Evolutionary conservation across 2,888 invertebrate species (phyloP), one percentile per base, ranked within the genome.

Genomic region (Andrena flavipes): DNA sequence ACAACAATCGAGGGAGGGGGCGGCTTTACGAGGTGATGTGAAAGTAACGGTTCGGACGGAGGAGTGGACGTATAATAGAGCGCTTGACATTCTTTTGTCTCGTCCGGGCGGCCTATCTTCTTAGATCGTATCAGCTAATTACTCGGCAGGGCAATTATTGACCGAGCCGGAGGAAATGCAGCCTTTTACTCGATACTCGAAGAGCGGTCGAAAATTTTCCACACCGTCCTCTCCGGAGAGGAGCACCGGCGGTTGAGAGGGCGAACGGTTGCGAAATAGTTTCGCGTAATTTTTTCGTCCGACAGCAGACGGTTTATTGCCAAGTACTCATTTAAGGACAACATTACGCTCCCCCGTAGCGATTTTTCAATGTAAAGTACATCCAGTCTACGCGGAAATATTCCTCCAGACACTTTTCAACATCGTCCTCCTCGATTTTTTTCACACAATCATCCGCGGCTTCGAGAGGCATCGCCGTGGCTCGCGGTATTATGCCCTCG

Each of bases 81-180:
- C 80, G 83, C 88, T 90, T 87, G 88, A 88, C 88, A 87, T 89
- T 88, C 90, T 90, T 89, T 91, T 91, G 90, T 91, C 84, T 85
- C 84, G 83, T n/a, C 70, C 81, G 59, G 85, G 78, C 82, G 80
- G 81, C 82, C 84, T 89, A 88, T 88, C 87, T 86, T 75, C 59
- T 71, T 84, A 89, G 90, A 91, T 91, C 84, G 69, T 89, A 91
- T 91, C 91, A 87, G 84, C 88, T 90, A 91, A 91, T 91, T 91
- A 91, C 88, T 76, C 82, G 84, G 76, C 83, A 30, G 90, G 23
- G 63, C 29, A 91, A 86, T 78, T 90, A 90, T 91, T 90, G 90
- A 85, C 91, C 90, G 2, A 16, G 30, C 6, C n/a, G 30, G 30
- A 49, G 10, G 23, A 20, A 29, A 30, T 1, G 2, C 2, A 7